phyloP scores from a whole-genome alignment of 2,113 vertebrate species.

The Hemichromis elongatus region DNA sequence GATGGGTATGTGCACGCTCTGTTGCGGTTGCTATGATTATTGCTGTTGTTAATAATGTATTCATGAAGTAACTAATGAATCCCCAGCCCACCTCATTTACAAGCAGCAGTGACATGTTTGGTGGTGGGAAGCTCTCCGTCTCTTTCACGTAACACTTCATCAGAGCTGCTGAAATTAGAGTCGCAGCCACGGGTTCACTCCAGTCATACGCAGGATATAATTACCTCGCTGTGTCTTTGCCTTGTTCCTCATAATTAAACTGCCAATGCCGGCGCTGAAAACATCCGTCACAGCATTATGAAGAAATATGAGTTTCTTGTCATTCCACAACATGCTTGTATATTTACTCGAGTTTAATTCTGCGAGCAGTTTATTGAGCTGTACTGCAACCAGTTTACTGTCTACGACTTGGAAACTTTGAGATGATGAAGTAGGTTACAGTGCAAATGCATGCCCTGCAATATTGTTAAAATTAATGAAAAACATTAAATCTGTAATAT shows the following conservation, averaged over 20 bases:
- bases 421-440: not conserved
- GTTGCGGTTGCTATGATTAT: not conserved
- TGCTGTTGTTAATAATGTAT: conserved; percentile 27
- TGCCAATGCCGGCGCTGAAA: conserved; percentile 10
- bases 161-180: conserved; percentile 33
- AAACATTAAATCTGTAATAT: not conserved
- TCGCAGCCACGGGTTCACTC: not conserved
- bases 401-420: not conserved
- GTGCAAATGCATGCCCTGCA: not conserved
- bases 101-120: not conserved
- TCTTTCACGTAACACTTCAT: conserved; percentile 40
- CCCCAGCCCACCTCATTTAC: not conserved
- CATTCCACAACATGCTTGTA: not conserved
- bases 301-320: conserved; percentile 15
- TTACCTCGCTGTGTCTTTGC: conserved; percentile 7
- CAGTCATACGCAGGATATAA: conserved; percentile 25
- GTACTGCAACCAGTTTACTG: not conserved
- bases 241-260: conserved; percentile 52
- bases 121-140: not conserved
- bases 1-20: not conserved
- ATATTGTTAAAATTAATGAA: not conserved
- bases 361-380: not conserved
- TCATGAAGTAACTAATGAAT: conserved; percentile 21
- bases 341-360: not conserved
- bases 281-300: not conserved